Evolutionary conservation across 1,140 invertebrate species (phyloP).

Genomic region (Drosophila murphyi): DNA sequence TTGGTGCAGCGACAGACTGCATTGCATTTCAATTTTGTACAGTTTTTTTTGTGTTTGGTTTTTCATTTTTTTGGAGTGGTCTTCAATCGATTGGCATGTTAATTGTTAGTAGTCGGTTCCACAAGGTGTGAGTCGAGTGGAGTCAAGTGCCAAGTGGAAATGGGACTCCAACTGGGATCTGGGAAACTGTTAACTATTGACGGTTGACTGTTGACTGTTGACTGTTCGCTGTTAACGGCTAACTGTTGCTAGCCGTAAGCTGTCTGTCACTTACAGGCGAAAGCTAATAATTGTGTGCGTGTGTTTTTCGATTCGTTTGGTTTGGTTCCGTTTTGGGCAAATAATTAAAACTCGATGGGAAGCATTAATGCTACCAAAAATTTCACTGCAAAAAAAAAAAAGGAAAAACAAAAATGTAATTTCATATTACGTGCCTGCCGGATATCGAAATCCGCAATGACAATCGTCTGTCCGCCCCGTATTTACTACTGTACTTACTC

Average conservation of each 20-base stretch:
- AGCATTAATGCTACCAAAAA: slow-evolving; percentile 31
- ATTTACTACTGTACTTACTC: slow-evolving; percentile 8
- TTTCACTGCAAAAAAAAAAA: slow-evolving; percentile 67
- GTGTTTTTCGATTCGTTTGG: slow-evolving; percentile 3
- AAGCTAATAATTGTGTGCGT: slow-evolving; percentile 34
- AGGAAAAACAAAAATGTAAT: slow-evolving; percentile 45
- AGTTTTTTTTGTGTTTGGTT: slow-evolving; percentile 15
- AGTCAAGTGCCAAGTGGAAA: slow-evolving; percentile 27
- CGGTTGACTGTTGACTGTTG: slow-evolving; percentile 4
- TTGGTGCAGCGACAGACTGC: slow-evolving; percentile 45
- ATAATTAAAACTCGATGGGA: slow-evolving; percentile 50
- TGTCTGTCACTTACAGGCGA: slow-evolving; percentile 22
- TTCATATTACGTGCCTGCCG: slow-evolving; percentile 73
- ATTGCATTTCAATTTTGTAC: slow-evolving; percentile 51
- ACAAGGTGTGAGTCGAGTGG: slow-evolving; percentile 43
- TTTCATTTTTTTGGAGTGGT: slow-evolving; percentile 56
- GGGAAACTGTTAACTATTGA: slow-evolving; percentile 40
- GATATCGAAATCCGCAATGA: slow-evolving; percentile 60
- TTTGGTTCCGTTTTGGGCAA: slow-evolving; percentile 24
- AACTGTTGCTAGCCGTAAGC: neutral
- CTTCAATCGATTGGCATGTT: slow-evolving; percentile 62
- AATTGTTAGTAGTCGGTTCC: slow-evolving; percentile 53
- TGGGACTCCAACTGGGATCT: slow-evolving; percentile 32
- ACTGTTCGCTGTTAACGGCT: neutral
- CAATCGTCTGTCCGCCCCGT: slow-evolving; percentile 39